These are phyloP conservation scores for Sarcophaga carnaria DNA, from an alignment of 2,888 invertebrate genomes.

Conservation along the genomic window DNA sequence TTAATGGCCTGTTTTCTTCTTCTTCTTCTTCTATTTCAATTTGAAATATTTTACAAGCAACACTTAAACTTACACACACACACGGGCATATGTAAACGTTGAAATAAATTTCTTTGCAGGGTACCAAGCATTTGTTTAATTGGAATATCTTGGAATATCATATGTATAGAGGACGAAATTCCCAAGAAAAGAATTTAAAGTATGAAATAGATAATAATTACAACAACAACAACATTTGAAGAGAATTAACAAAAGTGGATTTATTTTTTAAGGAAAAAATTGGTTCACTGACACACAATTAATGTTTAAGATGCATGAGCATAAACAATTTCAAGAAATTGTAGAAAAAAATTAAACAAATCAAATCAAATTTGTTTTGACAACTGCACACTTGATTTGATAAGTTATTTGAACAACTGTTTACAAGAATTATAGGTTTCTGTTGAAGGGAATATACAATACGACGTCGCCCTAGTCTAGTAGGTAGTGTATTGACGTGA, in stretches of 20 bases:
- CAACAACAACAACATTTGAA: slow-evolving; percentile 1
- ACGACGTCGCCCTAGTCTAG: no score
- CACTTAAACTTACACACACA: not conserved
- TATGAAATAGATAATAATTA: slow-evolving; percentile 1
- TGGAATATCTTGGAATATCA: not conserved
- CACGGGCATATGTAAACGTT: not conserved
- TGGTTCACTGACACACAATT: slow-evolving; percentile 44
- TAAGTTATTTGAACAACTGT: not conserved
- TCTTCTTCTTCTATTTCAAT: no score
- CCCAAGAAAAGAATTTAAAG: not conserved
- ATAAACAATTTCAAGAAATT: not conserved
- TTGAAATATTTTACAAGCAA: not conserved
- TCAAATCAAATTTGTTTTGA: not conserved
- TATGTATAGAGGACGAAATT: not conserved
- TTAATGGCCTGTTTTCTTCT: slow-evolving; percentile 31
- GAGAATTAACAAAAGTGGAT: slow-evolving; percentile 16
- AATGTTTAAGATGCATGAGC: not conserved
- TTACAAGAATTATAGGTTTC: no score
- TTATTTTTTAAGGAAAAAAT: not conserved
- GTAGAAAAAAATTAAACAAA: not conserved
- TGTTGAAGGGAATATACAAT: no score
- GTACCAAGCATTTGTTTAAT: slow-evolving; percentile 14
- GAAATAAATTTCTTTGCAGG: slow-evolving; percentile 43
- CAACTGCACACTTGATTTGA: not conserved
- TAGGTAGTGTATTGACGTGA: no score